Evolutionary conservation across 2,113 vertebrate genomes (phyloP).

Genomic region (Phaetusa simplex): DNA sequence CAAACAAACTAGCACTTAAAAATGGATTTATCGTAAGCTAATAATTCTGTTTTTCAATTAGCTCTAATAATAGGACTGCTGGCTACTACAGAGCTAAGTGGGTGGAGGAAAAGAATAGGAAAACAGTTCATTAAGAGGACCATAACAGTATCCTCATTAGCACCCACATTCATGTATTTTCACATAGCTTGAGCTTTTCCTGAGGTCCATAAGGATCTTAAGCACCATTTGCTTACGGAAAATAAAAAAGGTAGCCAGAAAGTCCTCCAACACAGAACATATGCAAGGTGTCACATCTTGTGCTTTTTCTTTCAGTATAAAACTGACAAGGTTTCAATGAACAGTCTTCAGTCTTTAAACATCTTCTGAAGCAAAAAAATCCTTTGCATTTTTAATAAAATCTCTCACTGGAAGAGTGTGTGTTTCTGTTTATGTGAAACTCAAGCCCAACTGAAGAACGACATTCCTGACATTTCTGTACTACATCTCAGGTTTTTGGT

Average conservation of each 20-base stretch:
- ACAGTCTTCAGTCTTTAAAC: not conserved
- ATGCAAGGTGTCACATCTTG: not conserved
- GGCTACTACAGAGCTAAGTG: not conserved
- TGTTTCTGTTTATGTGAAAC: not conserved
- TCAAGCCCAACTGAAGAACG: not conserved
- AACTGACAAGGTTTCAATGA: not conserved
- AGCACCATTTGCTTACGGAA: not conserved
- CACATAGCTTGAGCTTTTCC: not conserved
- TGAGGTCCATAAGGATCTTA: not conserved
- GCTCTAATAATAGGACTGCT: not conserved
- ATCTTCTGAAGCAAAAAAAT: not conserved
- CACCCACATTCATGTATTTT: not conserved
- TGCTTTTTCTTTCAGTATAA: not conserved
- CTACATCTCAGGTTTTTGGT: not conserved
- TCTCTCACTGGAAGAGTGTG: not conserved
- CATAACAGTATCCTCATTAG: not conserved
- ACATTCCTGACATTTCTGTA: conserved; percentile 18
- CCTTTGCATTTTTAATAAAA: not conserved
- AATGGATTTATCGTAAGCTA: not conserved
- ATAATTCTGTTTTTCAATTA: not conserved
- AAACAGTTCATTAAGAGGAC: not conserved
- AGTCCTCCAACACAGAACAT: not conserved
- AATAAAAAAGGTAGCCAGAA: not conserved
- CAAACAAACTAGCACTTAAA: not conserved
- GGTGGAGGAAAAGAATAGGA: not conserved